These are phyloP conservation scores for Rhopalosiphum nymphaeae DNA, from an alignment of 2,888 invertebrate genomes.

Conservation along the genomic window DNA sequence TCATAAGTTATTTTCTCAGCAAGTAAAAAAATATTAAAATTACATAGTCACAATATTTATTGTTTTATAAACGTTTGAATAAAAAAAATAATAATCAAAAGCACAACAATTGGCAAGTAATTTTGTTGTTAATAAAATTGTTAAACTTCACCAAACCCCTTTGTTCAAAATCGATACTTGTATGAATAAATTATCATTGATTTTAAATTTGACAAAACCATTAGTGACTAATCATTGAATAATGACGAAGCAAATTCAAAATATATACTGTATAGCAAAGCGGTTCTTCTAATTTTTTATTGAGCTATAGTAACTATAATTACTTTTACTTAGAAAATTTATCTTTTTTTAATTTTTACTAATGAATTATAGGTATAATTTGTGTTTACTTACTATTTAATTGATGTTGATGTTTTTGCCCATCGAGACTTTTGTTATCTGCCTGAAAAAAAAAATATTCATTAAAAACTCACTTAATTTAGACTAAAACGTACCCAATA, in stretches of 20 bases:
- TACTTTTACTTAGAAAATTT: not conserved
- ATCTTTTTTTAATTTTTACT: not conserved
- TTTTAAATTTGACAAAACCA: not conserved
- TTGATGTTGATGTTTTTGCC: conserved; percentile 52
- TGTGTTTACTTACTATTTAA: conserved; percentile 50
- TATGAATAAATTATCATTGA: too few species aligned
- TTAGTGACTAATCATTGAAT: not conserved
- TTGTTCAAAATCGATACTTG: not conserved
- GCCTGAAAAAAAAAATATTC: conserved; percentile 43
- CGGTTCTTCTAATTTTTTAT: not conserved
- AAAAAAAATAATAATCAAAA: too few species aligned
- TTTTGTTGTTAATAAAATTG: not conserved
- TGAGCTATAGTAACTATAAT: not conserved
- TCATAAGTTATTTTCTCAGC: too few species aligned
- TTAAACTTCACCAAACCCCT: not conserved
- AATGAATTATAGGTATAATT: not conserved
- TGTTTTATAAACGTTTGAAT: not conserved
- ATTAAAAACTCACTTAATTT: not conserved
- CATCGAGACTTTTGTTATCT: conserved; percentile 53
- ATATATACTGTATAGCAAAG: not conserved
- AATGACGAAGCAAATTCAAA: not conserved
- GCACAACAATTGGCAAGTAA: too few species aligned
- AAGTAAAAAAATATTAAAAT: too few species aligned
- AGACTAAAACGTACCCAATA: not conserved
- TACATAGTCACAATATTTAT: not conserved